Evolutionary conservation across 2,113 vertebrate genomes (phyloP), one percentile per base, ranked within the genome.

Genomic region (Bungarus multicinctus): DNA sequence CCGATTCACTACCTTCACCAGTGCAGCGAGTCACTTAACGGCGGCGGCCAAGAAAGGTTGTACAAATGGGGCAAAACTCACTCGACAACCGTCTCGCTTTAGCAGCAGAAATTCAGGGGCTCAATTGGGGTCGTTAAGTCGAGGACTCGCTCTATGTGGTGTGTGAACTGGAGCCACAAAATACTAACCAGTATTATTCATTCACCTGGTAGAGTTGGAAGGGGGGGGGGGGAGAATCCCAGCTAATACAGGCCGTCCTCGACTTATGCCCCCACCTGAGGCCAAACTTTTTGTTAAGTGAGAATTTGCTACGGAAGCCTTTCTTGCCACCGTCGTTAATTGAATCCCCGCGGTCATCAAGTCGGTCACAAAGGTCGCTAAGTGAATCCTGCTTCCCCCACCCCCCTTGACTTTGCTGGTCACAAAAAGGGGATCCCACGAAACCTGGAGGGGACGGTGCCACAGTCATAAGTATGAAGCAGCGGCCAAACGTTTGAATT

Each of bases 291-390:
- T 2, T 0, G 2, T 57, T 23, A 58, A 25, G 55, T 9, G 22
- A 58, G 55, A 58, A 30, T 57, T 57, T 54, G 54, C 4, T 25
- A 23, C 7, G 22, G 0, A 6, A 58, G 22, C 22, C 20, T 57
- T 6, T 22, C 55, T 57, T 57, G 55, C 20, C 55, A 57, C 5
- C 2, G 5, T 57, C 23, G 55, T 58, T 58, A 2, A 58, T 7
- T 20, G 55, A 58, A 25, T 25, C 55, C 7, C 0, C 6, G 0
- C 7, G 0, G 22, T 25, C 0, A 2, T 22, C 0, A 7, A 57
- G 22, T 25, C 2, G 7, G 22, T 8, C 55, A 23, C 7, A 5
- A 23, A 22, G 0, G 55, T 9, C 0, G 6, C 25, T 58, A 23
- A 58, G 55, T 2, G 6, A 58, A 58, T 23, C 55, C 8, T 23